A percentile compares a stretch with the other conserved stretches of the same genome.
These are phyloP conservation scores for Coregonus sp. DNA, from an alignment of 2,797 vertebrate genomes.

Conservation along the genomic window DNA sequence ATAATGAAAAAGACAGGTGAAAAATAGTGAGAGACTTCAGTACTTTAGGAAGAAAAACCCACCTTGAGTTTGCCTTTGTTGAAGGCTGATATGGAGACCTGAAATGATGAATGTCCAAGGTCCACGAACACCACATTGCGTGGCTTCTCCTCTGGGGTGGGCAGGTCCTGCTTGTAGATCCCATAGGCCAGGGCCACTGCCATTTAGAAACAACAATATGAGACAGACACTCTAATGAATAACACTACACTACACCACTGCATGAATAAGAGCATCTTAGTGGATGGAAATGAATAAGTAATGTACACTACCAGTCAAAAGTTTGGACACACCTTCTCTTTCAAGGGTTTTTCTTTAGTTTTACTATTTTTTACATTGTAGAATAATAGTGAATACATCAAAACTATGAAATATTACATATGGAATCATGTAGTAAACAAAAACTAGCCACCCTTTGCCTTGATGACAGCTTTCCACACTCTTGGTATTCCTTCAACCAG, in stretches of 20 bases:
- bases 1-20: no score
- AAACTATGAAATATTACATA: no score
- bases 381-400: no score
- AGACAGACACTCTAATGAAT: not conserved
- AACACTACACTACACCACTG: not conserved
- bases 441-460: no score
- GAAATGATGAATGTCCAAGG: slow-evolving; percentile 94
- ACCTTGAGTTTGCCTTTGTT: slow-evolving; percentile 98
- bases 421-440: no score
- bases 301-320: no score
- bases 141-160: slow-evolving; percentile 89
- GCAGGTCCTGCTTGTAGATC: slow-evolving; percentile 98
- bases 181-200: slow-evolving; percentile 95
- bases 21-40: not conserved
- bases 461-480: no score
- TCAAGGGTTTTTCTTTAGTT: no score
- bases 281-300: not conserved
- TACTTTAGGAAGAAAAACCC: slow-evolving; percentile 29
- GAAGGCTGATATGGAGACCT: slow-evolving; percentile 93
- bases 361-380: no score
- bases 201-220: slow-evolving; percentile 19
- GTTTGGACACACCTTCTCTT: no score
- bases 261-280: not conserved
- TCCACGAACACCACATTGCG: slow-evolving; percentile 97
- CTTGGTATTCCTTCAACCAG: no score